Conservation (phyloP, 2,888 invertebrate genomes). For the Oegoconia quadripuncta region DNA sequence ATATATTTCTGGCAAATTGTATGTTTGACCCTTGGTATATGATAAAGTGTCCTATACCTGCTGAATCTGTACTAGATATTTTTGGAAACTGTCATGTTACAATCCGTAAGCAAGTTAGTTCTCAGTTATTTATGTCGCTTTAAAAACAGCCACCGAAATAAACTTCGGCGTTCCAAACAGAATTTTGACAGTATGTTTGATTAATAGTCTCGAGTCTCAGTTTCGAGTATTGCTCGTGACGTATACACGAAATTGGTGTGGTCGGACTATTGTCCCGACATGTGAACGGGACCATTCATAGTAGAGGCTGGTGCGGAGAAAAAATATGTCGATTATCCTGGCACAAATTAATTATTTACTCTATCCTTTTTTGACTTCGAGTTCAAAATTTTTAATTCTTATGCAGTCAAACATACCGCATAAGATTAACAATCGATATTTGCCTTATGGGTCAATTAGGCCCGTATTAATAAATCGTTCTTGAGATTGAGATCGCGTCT, state of each 20-base stretch:
- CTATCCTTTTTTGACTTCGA: too few relatives aligned
- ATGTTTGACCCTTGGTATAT: too few relatives aligned
- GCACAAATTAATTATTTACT: background rate
- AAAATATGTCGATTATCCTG: background rate
- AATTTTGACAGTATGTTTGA: constrained; percentile 22
- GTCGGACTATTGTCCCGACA: constrained; percentile 26
- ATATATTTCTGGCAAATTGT: too few relatives aligned
- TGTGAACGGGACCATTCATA: constrained; percentile 23
- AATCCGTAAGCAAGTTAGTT: background rate
- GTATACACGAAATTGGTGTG: constrained; percentile 46
- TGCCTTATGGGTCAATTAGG: too few relatives aligned
- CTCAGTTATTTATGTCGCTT: background rate
- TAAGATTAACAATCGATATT: too few relatives aligned
- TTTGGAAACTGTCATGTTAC: too few relatives aligned
- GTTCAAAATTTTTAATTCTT: too few relatives aligned
- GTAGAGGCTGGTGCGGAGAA: background rate
- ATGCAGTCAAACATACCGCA: too few relatives aligned
- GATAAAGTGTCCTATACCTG: too few relatives aligned
- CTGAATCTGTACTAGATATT: too few relatives aligned
- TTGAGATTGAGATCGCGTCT: too few relatives aligned
- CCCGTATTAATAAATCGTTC: too few relatives aligned
- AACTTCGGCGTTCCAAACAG: constrained; percentile 23
- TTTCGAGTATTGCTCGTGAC: constrained; percentile 35
- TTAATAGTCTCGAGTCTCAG: constrained; percentile 25
- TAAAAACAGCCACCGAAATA: constrained; percentile 17